Evolutionary conservation across 2,888 invertebrate species (phyloP), one percentile per base, ranked within the genome.

Genomic region (Drosophila leonis): DNA sequence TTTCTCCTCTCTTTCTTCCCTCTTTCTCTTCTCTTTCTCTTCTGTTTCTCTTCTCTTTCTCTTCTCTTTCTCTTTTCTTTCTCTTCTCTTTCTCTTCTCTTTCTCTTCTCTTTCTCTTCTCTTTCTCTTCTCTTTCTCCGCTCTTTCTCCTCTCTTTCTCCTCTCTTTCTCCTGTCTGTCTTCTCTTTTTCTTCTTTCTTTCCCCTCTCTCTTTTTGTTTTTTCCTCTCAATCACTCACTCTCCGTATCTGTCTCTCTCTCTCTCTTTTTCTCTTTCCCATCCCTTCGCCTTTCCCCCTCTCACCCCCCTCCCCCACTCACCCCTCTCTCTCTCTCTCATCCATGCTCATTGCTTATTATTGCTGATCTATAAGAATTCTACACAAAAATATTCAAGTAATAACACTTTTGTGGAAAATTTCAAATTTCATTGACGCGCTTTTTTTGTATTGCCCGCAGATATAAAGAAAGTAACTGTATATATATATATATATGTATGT

Each of bases 341-440:
- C 27, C 31, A 6, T 31, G 9, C 20, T 13, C 13, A 24, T 31
- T 8, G 39, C 41, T 49, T 48, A 46, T 41, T n/a, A 46, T 37
- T 8, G n/a, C 20, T 35, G 61, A 71, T 78, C 55, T 61, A 60
- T 63, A 35, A 29, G 20, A 59, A 65, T 18, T 61, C 27, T 44
- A 7, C 39, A 27, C 13, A 44, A 52, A 49, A 37, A 4, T 44
- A 27, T 37, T 12, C 55, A 75, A 75, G 80, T 61, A 57, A 79
- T 79, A 77, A 79, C 65, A 77, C 69, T 79, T 77, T 70, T 55
- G 59, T 51, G 33, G 44, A 39, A 63, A 60, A 29, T 29, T 55
- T 48, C 55, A 52, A 79, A 69, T 75, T 77, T 74, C 51, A 79
- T 69, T 77, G 62, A 27, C 46, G 78, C 64, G 54, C 18, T 51